Evolutionary conservation across 2,888 invertebrate species (phyloP), one percentile per base, ranked within the genome.

Genomic region (Lepidochrysops patricia): DNA sequence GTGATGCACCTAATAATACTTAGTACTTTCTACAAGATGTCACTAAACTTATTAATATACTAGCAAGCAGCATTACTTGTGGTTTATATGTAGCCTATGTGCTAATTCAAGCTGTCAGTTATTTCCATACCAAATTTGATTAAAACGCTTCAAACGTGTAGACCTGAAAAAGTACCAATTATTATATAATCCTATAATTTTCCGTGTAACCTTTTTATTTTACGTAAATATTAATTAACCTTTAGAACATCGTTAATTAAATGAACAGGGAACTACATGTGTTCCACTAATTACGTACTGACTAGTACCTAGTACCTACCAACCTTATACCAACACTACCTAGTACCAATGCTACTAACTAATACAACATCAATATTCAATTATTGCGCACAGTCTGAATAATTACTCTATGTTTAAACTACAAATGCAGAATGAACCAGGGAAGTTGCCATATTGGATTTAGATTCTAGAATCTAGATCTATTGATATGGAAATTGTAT

Each of bases 231-330:
- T 23, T 43, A 12, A 43, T 5, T 23, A 43, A 43, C 9, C 43
- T 19, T 43, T 52, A n/a, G 23, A 19, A 32, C 15, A 19, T 15
- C 9, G 54, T 29, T 54, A 54, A 54, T 54, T 54, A 54, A 54
- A 32, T 19, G 23, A 50, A 50, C n/a, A 19, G 52, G 27, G 29
- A 32, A 19, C 5, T 19, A 32, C 19, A 32, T 29, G 29, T 54
- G 32, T 29, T 15, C 12, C 1, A 9, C 32, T 54, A 29, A 54
- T 19, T 52, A 27, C 54, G 43, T 9, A 19, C 43, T n/a, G n/a
- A n/a, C n/a, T n/a, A n/a, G n/a, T n/a, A n/a, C n/a, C n/a, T n/a
- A n/a, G n/a, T n/a, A n/a, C n/a, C n/a, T n/a, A n/a, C n/a, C n/a
- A n/a, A n/a, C n/a, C n/a, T n/a, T n/a, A n/a, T n/a, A n/a, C n/a